phyloP scores from a whole-genome alignment of 2,797 vertebrate genomes.

The Eupleurogrammus muticus region DNA sequence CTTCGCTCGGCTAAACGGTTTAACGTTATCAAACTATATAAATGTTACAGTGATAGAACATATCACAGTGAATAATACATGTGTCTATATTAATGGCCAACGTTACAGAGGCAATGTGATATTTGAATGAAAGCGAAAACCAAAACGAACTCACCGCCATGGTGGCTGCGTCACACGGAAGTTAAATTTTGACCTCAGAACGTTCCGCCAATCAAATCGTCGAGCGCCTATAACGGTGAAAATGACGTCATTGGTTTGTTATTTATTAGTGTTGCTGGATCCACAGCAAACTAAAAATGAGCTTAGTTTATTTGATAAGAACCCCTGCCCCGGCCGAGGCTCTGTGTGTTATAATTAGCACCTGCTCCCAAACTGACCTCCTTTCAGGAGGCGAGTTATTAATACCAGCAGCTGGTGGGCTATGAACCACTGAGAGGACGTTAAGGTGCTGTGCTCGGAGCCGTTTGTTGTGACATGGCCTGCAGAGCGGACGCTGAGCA shows the following conservation, averaged over 20 bases:
- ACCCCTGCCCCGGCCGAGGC: accelerated
- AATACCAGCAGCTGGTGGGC: slow-evolving; percentile 66
- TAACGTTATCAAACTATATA: not conserved
- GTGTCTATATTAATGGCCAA: not conserved
- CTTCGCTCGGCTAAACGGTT: slow-evolving; percentile 21
- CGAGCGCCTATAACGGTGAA: slow-evolving; percentile 3
- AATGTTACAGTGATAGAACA: not conserved
- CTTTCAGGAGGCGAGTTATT: slow-evolving; percentile 67
- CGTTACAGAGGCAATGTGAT: not conserved
- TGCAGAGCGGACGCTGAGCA: slow-evolving; percentile 49
- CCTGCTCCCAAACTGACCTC: slow-evolving; percentile 61
- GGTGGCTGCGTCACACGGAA: slow-evolving; percentile 71
- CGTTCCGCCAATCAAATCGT: slow-evolving; percentile 64
- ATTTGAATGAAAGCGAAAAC: slow-evolving; percentile 42
- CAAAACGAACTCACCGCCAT: slow-evolving; percentile 79
- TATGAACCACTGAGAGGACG: slow-evolving; percentile 50
- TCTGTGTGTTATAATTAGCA: slow-evolving; percentile 39
- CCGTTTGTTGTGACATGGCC: slow-evolving; percentile 70
- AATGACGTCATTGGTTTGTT: slow-evolving; percentile 33
- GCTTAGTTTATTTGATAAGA: not conserved
- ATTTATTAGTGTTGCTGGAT: slow-evolving; percentile 3
- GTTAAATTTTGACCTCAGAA: slow-evolving; percentile 57
- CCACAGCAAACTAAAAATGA: not conserved
- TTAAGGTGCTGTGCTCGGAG: slow-evolving; percentile 17
- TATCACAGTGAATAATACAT: accelerated